Conservation (phyloP, 2,797 vertebrate genomes). For the Takifugu rubripes region DNA sequence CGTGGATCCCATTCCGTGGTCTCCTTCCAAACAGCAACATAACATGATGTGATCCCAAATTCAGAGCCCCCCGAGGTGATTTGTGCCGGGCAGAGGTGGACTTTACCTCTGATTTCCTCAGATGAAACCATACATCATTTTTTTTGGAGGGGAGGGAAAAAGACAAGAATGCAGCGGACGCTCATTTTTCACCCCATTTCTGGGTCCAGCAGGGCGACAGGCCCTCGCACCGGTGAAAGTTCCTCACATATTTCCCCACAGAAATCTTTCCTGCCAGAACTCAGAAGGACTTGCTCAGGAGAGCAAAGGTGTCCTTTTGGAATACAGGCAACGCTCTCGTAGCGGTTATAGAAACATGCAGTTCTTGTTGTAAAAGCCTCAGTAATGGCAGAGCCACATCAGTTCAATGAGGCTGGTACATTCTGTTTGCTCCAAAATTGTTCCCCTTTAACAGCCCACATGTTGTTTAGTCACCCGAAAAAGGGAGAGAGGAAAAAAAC, state of each 20-base stretch:
- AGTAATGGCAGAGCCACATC: constrained; percentile 21
- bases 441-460: constrained; percentile 46
- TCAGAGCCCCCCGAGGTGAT: too few species aligned
- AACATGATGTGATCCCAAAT: neutral
- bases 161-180: neutral
- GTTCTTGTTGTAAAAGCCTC: constrained; percentile 16
- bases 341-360: constrained; percentile 21
- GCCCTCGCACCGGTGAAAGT: neutral
- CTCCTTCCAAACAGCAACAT: neutral
- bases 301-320: constrained; percentile 33
- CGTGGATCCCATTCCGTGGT: neutral
- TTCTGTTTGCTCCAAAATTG: constrained; percentile 23
- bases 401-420: constrained; percentile 42
- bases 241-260: constrained; percentile 6
- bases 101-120: neutral
- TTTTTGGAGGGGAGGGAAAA: neutral
- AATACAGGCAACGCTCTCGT: constrained; percentile 25
- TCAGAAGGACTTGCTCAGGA: constrained; percentile 6
- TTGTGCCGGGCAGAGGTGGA: neutral
- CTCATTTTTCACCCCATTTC: neutral
- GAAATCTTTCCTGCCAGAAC: constrained; percentile 6
- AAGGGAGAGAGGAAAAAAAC: constrained; percentile 14
- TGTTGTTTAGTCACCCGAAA: constrained; percentile 34
- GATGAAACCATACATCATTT: neutral
- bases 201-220: constrained; percentile 1